Conservation (phyloP, 2,113 vertebrate genomes). For the Corythornis cristatus region DNA sequence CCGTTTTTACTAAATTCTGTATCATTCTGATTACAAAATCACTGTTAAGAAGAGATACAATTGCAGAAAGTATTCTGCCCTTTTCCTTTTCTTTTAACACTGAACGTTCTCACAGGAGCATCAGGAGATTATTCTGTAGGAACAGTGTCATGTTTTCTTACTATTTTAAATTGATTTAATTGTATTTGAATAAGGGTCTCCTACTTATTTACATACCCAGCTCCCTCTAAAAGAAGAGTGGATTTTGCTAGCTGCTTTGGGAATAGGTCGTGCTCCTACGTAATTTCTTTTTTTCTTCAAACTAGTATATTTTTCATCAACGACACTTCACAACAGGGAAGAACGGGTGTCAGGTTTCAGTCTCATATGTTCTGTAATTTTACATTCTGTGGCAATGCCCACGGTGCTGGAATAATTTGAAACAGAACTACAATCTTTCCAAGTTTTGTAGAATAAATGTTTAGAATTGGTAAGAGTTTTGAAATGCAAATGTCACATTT, state of each 20-base stretch:
- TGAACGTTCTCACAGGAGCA: background rate
- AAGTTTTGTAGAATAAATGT: constrained; percentile 80
- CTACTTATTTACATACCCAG: constrained; percentile 8
- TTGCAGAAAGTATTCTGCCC: background rate
- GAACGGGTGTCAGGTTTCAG: constrained; percentile 80
- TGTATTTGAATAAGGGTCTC: background rate
- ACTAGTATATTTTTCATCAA: constrained; percentile 67
- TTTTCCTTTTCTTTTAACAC: background rate
- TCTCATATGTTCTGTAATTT: constrained; percentile 80
- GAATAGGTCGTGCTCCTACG: constrained; percentile 48
- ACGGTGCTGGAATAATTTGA: constrained; percentile 75
- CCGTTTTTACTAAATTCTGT: background rate
- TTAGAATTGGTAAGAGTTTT: constrained; percentile 79
- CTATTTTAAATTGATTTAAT: background rate
- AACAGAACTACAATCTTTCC: constrained; percentile 79
- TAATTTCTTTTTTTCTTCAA: constrained; percentile 58
- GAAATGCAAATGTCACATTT: constrained; percentile 78
- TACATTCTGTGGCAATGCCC: constrained; percentile 77
- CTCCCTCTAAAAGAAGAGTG: constrained; percentile 2
- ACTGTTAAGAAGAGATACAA: background rate
- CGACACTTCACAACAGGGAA: constrained; percentile 74
- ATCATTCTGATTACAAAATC: background rate
- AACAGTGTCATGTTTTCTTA: constrained; percentile 25
- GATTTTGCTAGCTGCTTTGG: constrained; percentile 47
- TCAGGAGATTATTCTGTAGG: constrained; percentile 26